Conservation (phyloP, 2,113 vertebrate species). For the Athene noctua region DNA sequence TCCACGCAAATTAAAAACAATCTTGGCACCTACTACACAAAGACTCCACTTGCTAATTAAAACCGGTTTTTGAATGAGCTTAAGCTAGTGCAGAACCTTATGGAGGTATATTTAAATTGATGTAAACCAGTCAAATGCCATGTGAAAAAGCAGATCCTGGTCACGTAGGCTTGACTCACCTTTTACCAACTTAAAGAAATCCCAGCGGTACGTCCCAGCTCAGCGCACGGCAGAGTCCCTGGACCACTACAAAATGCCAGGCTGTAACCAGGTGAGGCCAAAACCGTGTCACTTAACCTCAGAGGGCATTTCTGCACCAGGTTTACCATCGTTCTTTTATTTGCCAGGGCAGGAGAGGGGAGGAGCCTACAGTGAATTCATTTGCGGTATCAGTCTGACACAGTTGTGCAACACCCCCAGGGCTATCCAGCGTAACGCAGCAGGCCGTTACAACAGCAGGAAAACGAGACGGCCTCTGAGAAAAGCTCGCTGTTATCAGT, state of each 20-base stretch:
- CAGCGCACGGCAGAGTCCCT: neutral
- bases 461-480: neutral
- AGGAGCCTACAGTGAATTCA: neutral
- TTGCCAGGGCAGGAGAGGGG: neutral
- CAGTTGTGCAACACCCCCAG: neutral
- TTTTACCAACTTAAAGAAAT: no score
- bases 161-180: neutral
- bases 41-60: conserved; percentile 19
- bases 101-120: neutral
- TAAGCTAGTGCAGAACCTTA: neutral
- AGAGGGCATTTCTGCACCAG: neutral
- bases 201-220: neutral
- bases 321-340: neutral
- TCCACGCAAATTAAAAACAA: neutral
- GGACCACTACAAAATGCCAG: neutral
- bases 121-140: neutral
- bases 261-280: neutral
- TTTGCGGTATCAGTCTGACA: neutral
- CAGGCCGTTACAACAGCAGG: neutral
- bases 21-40: conserved; percentile 7
- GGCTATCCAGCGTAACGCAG: neutral
- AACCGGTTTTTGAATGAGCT: conserved; percentile 7
- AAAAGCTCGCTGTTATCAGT: no score
- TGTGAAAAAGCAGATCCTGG: neutral
- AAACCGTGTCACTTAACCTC: rapidly evolving